Base-by-base conservation (phyloP, 2,113 vertebrate genomes). In the Pteronura brasiliensis region DNA sequence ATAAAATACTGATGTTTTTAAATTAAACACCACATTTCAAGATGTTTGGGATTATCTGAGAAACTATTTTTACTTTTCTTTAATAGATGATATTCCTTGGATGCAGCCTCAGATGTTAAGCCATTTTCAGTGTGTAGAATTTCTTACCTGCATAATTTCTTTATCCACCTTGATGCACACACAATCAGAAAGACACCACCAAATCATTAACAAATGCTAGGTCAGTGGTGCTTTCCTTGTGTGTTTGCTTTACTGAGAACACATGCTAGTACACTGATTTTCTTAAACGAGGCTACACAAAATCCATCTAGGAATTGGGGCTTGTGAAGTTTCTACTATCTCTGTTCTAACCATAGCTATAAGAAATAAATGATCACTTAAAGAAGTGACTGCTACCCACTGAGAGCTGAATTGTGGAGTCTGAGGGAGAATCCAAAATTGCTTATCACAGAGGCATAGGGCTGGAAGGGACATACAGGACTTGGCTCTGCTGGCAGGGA, bases 141-240 rank as follows among this genome's bases (percentile, higher is more conserved):
- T 65, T 81, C 79, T 98, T 96, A 94, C 47, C 77, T 97, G 96
- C 52, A 97, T 96, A 96, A 93, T 63, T 96, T 98, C 89, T 97
- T 93, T 81, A 85, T 93, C 82, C 21, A 27, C 65, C 23, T 92
- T 86, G 36, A 82, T 55, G 76, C 17, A 93, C 88, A 59, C 44
- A 88, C 47, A 71, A 79, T 17, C 69, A 87, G 65, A 96, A 97
- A 90, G 47, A 76, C 18, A n/a, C 8, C 34, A 31, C 23, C 36
- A 67, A 44, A 7, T 67, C 34, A 39, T 79, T 74, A 82, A 55
- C 20, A 79, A 92, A 92, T 39, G 6, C 63, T 23, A 77, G 36
- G n/a, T 88, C 89, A 83, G 39, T 20, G n/a, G 21, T 47, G 67
- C 44, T 92, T 84, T 95, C 65, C 83, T 87, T 81, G 25, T 31